Base-by-base conservation (phyloP, 2,888 invertebrate genomes). In the Pilophorus perplexus region DNA sequence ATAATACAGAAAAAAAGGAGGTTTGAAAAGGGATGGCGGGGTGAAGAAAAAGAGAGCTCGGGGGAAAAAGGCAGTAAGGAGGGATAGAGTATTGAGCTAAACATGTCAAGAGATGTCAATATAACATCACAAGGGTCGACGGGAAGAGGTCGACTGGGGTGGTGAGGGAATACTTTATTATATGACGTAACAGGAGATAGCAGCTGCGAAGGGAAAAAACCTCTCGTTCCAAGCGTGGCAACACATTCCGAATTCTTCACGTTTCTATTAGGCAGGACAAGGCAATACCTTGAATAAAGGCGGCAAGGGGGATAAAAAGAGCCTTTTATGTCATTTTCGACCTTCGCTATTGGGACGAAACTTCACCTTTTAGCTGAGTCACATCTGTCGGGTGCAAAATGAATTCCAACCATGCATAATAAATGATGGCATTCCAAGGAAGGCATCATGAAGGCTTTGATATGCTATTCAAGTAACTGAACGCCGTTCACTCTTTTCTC, bases 21-120 rank as follows among this genome's bases (percentile, higher is more conserved):
- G 2, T 46, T 12, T 42, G 42, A 25, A 46, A 25, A 46, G 25
- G 22, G 25, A 22, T 46, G 46, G 10, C 10, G 46, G 46, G 46
- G 25, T 2, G 23, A 22, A 46, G 23, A 22, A 23, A 25, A 46
- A 46, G 25, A 46, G 22, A 25, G 46, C 25, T 4, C 46, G 22
- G 46, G 25, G 46, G 23, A 25, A 22, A 22, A 46, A 14, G 3
- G 23, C 23, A 46, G 25, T 46, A 46, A 46, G 46, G 46, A 4
- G 25, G 46, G 46, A 14, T 22, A 46, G 23, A 46, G 25, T 46
- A 46, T 46, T 46, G 46, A 46, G 46, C 46, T 46, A 46, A 42
- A 46, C 46, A 46, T 46, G 46, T 46, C 46, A 46, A 46, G 46
- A 46, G 46, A 46, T 46, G 46, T 46, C 46, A 46, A 46, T 46